Evolutionary conservation across 2,797 vertebrate species (phyloP).

Genomic region (Scleropages formosus): DNA sequence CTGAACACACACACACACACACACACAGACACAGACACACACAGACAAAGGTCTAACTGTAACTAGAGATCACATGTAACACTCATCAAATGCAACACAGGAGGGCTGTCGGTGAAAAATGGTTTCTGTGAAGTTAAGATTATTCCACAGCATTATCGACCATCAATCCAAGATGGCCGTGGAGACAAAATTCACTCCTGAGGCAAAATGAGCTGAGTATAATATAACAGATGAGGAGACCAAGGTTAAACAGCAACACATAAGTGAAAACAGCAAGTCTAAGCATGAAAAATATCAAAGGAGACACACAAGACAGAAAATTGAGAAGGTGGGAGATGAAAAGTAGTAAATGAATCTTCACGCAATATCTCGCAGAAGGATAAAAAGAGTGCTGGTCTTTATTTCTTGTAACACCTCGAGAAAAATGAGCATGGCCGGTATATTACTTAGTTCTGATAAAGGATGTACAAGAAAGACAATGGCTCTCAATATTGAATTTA

Average conservation of each 20-base stretch:
- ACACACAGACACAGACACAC: constrained; percentile 4
- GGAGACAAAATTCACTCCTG: constrained; percentile 61
- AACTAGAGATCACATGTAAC: constrained; percentile 49
- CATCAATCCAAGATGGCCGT: constrained; percentile 66
- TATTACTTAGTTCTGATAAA: constrained; percentile 76
- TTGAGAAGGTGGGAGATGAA: constrained; percentile 66
- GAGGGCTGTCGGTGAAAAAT: constrained; percentile 66
- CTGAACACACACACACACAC: not conserved
- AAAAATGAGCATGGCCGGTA: constrained; percentile 75
- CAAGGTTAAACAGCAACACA: constrained; percentile 73
- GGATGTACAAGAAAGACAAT: constrained; percentile 79
- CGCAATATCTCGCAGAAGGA: constrained; percentile 70
- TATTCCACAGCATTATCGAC: constrained; percentile 67
- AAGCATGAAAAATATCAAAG: constrained; percentile 70
- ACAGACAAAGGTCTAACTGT: constrained; percentile 33
- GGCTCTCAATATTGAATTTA: constrained; percentile 89
- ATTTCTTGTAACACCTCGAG: constrained; percentile 83
- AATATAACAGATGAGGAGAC: constrained; percentile 68
- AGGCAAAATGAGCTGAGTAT: constrained; percentile 51
- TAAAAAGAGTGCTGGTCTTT: constrained; percentile 77
- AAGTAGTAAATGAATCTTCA: constrained; percentile 83
- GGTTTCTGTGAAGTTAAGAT: constrained; percentile 61
- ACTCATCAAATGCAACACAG: constrained; percentile 62
- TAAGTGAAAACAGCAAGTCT: constrained; percentile 70
- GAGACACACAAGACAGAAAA: constrained; percentile 62